Percentiles rank a stretch among this genome's conserved stretches.
phyloP scores from a whole-genome alignment of 2,113 vertebrate species.

The Phylloscopus whistleri region DNA sequence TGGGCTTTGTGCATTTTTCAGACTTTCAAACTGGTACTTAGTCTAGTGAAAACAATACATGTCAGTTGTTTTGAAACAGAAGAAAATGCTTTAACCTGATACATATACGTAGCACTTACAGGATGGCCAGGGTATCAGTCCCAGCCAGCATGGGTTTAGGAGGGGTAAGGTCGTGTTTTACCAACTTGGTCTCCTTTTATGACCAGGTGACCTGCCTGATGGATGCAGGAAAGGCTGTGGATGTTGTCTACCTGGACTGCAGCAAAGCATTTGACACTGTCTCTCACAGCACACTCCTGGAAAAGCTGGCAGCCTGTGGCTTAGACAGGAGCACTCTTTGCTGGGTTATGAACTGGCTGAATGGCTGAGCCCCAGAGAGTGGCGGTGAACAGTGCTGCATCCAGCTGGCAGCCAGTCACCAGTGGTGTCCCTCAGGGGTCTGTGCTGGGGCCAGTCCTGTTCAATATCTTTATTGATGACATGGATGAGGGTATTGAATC shows the following conservation, averaged over 20 bases:
- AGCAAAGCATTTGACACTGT: too few relatives aligned
- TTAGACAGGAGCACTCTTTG: too few relatives aligned
- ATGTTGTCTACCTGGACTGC: neutral
- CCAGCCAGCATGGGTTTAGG: neutral
- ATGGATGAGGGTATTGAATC: too few relatives aligned
- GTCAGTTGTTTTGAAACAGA: neutral
- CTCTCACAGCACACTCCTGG: too few relatives aligned
- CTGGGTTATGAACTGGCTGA: neutral
- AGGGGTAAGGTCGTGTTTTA: accelerated
- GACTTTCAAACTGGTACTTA: neutral
- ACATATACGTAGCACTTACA: accelerated
- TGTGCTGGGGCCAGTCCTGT: too few relatives aligned
- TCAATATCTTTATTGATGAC: too few relatives aligned
- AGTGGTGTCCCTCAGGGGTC: neutral
- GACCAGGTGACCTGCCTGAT: accelerated
- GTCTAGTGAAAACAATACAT: neutral
- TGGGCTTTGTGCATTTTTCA: neutral
- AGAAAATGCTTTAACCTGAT: neutral
- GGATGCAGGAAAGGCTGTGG: neutral
- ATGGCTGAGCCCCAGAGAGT: accelerated
- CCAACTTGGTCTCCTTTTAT: neutral
- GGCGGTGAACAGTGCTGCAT: accelerated
- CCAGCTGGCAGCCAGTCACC: neutral
- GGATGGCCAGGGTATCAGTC: neutral
- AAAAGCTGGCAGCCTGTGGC: too few relatives aligned